phyloP scores from a whole-genome alignment of 1,140 invertebrate genomes.

The Rhynchophorus ferrugineus region DNA sequence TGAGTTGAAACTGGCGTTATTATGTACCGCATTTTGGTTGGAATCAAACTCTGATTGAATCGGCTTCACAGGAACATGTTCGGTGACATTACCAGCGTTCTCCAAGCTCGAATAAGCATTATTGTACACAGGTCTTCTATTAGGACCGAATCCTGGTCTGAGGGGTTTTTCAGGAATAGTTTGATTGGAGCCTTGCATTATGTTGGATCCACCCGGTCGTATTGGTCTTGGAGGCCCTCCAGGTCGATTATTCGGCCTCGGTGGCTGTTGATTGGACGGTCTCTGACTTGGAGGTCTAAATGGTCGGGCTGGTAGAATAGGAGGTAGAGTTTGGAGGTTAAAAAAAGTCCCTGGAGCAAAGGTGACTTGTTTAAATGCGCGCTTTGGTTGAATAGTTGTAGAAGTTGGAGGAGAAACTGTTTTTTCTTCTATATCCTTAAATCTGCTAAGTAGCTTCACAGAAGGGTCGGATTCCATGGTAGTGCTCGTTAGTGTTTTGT shows the following conservation, averaged over 20 bases:
- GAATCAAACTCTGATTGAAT: no score
- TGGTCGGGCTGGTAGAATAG: background rate
- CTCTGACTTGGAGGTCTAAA: background rate
- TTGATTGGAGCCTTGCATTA: background rate
- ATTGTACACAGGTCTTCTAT: constrained; percentile 5
- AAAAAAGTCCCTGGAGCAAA: background rate
- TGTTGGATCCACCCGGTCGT: constrained; percentile 2
- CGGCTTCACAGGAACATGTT: no score
- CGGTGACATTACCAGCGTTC: background rate
- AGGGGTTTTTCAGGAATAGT: constrained; percentile 1
- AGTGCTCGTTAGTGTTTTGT: no score
- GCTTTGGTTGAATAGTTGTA: background rate
- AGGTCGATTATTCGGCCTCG: background rate
- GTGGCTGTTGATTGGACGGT: background rate
- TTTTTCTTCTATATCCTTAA: no score
- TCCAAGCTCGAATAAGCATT: no score
- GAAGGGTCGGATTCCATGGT: no score
- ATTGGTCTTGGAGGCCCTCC: constrained; percentile 4
- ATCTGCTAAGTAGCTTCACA: no score
- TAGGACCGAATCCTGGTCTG: constrained; percentile 3
- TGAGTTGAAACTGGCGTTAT: no score
- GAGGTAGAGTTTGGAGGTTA: background rate
- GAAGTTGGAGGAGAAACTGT: background rate
- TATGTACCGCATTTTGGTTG: no score
- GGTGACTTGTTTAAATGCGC: background rate